phyloP scores from a whole-genome alignment of 2,888 invertebrate genomes.

The Pteria penguin region DNA sequence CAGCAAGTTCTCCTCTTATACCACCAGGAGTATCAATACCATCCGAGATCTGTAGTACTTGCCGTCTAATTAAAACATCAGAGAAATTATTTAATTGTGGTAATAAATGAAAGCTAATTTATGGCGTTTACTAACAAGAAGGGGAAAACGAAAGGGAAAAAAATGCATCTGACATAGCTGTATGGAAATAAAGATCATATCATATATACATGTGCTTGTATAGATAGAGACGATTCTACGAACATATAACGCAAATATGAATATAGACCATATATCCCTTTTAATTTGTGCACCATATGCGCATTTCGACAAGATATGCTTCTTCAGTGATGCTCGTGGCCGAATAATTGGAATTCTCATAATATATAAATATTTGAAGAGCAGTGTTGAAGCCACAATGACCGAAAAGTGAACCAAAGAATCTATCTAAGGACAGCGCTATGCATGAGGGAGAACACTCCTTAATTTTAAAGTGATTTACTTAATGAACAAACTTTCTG shows the following conservation, averaged over 20 bases:
- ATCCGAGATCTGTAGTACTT: constrained; percentile 93
- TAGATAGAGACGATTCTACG: no score
- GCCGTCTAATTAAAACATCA: no score
- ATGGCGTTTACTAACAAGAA: no score
- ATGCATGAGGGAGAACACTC: neutral
- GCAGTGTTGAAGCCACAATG: neutral
- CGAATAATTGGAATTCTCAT: neutral
- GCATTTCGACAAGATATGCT: neutral
- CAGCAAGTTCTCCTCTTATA: constrained; percentile 95
- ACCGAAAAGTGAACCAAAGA: neutral
- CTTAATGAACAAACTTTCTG: no score
- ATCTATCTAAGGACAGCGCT: neutral
- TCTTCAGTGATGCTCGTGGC: neutral
- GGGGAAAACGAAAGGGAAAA: no score
- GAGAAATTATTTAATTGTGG: no score
- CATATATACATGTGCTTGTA: no score
- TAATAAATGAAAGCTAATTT: no score
- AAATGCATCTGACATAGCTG: no score
- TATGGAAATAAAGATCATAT: no score
- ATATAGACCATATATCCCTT: no score
- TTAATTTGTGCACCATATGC: neutral
- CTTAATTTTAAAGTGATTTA: neutral
- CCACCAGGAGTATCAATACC: constrained; percentile 94
- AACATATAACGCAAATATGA: no score
- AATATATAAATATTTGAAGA: neutral